phyloP scores from a whole-genome alignment of 1,140 invertebrate genomes.

The Eurosta solidaginis region DNA sequence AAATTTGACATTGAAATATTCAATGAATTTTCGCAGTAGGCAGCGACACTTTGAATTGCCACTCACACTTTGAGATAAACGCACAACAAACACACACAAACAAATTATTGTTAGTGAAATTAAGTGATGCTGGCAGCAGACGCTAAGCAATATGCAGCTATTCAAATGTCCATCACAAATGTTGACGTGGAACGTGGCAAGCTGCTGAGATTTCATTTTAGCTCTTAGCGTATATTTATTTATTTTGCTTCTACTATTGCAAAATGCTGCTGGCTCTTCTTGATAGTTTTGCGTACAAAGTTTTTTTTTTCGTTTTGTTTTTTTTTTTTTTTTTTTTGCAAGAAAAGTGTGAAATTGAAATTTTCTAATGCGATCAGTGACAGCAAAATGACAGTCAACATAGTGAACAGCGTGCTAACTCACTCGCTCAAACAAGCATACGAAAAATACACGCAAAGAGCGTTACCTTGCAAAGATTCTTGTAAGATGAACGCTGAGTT shows the following conservation, averaged over 20 bases:
- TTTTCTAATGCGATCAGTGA: constrained; percentile 22
- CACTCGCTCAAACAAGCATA: not conserved
- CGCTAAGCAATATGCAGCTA: constrained; percentile 7
- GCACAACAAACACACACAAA: not conserved
- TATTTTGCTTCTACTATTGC: too few species aligned
- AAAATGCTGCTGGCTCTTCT: not conserved
- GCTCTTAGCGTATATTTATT: too few species aligned
- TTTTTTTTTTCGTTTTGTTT: not conserved
- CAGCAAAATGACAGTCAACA: not conserved
- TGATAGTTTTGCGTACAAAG: not conserved
- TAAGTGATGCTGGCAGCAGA: constrained; percentile 16
- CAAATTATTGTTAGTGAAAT: not conserved
- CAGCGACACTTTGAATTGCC: not conserved
- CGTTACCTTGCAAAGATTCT: not conserved
- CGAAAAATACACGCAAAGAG: not conserved
- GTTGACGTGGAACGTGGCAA: constrained; percentile 2
- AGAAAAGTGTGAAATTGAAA: constrained; percentile 20
- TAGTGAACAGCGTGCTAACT: not conserved
- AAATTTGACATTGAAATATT: constrained; percentile 19
- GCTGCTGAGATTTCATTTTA: constrained; percentile 3
- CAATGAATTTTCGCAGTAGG: not conserved
- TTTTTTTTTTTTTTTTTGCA: not conserved
- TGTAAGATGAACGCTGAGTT: not conserved
- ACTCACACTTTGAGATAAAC: not conserved
- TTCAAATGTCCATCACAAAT: constrained; percentile 21